Conservation (phyloP, 1,140 invertebrate genomes). For the Conus betulinus region DNA sequence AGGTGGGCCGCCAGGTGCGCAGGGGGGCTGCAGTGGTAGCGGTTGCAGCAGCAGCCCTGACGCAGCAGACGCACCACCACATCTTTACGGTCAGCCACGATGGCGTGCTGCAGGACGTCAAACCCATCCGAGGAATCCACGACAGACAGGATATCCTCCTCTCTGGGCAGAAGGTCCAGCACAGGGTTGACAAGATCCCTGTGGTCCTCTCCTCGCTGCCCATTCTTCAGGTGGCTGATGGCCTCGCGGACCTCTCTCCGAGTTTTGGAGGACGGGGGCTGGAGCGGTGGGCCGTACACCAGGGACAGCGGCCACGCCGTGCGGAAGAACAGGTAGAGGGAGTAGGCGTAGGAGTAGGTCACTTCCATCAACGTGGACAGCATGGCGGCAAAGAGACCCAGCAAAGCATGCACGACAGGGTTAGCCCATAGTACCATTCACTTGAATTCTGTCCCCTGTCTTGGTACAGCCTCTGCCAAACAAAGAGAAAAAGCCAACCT, state of each 20-base stretch:
- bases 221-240: conserved; percentile 45
- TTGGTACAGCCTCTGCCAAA: no score
- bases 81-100: conserved; percentile 51
- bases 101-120: conserved; percentile 63
- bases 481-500: no score
- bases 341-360: conserved; percentile 48
- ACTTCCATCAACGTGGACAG: conserved; percentile 37
- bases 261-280: conserved; percentile 49
- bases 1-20: conserved; percentile 66
- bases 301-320: conserved; percentile 55
- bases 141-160: conserved; percentile 59
- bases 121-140: conserved; percentile 53
- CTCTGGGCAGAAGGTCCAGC: conserved; percentile 33
- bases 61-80: conserved; percentile 58
- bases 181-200: background rate
- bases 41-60: conserved; percentile 38
- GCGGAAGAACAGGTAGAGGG: conserved; percentile 52
- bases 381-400: background rate
- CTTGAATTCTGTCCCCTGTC: background rate
- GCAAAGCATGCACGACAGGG: background rate
- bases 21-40: conserved; percentile 62
- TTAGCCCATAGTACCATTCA: conserved; percentile 16
- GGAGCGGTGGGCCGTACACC: conserved; percentile 44
- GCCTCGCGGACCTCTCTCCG: conserved; percentile 38
- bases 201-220: background rate